Conservation (phyloP, 2,888 invertebrate genomes). For the Frankliniella fusca region DNA sequence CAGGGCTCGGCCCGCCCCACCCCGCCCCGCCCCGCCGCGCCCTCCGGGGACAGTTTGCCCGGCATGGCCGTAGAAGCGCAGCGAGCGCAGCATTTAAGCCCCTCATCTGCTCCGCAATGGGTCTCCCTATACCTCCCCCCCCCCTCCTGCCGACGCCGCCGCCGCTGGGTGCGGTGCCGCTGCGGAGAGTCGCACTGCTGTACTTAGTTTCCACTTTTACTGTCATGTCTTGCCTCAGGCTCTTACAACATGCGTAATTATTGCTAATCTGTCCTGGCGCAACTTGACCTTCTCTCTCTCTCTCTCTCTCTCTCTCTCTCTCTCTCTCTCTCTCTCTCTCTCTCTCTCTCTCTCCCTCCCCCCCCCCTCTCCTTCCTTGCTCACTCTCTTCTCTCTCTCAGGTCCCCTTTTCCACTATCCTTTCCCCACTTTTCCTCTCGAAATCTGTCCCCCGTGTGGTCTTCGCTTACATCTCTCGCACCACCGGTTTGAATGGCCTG, state of each 20-base stretch:
- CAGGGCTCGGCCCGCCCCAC: background rate
- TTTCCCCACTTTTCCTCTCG: no score
- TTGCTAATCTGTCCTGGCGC: constrained; percentile 23
- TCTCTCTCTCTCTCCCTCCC: no score
- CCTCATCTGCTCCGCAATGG: constrained; percentile 15
- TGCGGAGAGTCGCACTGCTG: background rate
- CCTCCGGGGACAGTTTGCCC: constrained; percentile 1
- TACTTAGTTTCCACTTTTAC: constrained; percentile 25
- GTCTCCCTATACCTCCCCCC: background rate
- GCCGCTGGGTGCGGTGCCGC: no score
- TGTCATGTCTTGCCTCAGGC: background rate
- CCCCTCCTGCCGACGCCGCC: no score
- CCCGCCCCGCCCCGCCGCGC: background rate
- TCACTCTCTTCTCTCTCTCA: no score
- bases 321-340: no score
- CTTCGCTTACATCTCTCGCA: no score
- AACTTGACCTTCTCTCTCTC: background rate
- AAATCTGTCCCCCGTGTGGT: no score
- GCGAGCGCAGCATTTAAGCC: constrained; percentile 15
- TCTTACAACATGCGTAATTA: constrained; percentile 15
- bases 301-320: no score
- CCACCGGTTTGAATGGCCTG: no score
- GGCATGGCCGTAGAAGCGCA: background rate
- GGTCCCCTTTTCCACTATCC: no score
- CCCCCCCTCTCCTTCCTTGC: no score